Percentiles rank a stretch among this genome's conserved stretches.
phyloP scores from a whole-genome alignment of 2,113 vertebrate species.

The Rhynchopsitta pachyrhyncha region DNA sequence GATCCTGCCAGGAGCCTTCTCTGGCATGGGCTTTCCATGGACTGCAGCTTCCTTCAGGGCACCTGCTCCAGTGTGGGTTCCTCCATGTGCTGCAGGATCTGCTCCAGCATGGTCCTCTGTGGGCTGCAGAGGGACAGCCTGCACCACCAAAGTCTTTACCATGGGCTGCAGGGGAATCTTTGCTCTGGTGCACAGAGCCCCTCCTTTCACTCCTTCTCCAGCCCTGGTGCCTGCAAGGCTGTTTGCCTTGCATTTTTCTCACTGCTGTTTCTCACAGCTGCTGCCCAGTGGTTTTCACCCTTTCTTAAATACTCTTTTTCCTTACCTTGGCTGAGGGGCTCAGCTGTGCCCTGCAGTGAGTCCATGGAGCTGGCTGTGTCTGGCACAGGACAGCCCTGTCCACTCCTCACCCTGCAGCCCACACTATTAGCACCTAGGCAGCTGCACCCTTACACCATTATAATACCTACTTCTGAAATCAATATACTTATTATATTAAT shows the following conservation, averaged over 20 bases:
- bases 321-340: neutral
- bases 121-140: neutral
- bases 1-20: neutral
- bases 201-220: neutral
- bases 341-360: neutral
- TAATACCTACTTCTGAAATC: neutral
- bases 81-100: neutral
- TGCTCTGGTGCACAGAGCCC: neutral
- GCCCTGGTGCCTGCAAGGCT: no score
- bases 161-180: neutral
- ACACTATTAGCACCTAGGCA: neutral
- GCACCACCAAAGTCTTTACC: neutral
- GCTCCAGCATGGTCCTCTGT: neutral
- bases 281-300: neutral
- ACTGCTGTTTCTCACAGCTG: neutral
- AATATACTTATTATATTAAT: neutral
- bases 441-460: neutral
- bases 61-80: neutral
- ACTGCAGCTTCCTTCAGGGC: neutral
- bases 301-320: neutral
- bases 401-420: neutral
- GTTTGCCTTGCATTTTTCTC: neutral
- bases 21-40: neutral
- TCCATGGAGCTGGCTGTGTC: neutral
- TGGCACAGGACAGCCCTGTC: rapidly evolving